Percentiles rank a stretch among this genome's conserved stretches.
These are phyloP conservation scores for Sesia bembeciformis DNA, from an alignment of 2,888 invertebrate genomes.

Conservation along the genomic window DNA sequence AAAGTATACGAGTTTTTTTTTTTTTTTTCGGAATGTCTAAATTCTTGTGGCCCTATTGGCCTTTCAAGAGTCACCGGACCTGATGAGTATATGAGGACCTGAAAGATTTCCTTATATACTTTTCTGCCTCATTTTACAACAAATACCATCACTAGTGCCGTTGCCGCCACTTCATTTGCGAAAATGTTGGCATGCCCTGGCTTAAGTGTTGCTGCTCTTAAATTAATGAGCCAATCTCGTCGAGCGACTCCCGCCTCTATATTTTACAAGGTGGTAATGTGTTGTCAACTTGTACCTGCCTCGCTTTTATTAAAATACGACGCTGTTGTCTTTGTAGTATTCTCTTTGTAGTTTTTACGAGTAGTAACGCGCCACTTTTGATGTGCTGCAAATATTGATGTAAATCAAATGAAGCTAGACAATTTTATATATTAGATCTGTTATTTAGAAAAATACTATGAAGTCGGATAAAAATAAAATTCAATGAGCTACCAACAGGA, in stretches of 20 bases:
- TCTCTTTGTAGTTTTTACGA: not conserved
- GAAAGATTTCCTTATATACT: too few relatives aligned
- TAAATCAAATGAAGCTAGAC: too few relatives aligned
- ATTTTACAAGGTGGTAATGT: conserved; percentile 72
- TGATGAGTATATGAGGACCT: too few relatives aligned
- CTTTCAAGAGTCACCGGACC: too few relatives aligned
- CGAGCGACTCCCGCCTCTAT: conserved; percentile 54
- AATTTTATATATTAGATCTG: too few relatives aligned
- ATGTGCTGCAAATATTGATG: not conserved
- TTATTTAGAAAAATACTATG: too few relatives aligned
- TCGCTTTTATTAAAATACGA: not conserved
- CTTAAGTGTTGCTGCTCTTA: conserved; percentile 73
- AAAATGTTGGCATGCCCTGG: conserved; percentile 65
- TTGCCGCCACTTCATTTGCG: conserved; percentile 67
- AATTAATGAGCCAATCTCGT: conserved; percentile 73
- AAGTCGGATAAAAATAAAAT: too few relatives aligned
- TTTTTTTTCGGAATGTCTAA: too few relatives aligned
- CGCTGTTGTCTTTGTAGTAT: not conserved
- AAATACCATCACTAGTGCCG: conserved; percentile 9
- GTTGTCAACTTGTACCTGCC: conserved; percentile 19
- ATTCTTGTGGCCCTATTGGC: too few relatives aligned
- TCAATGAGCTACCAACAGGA: too few relatives aligned
- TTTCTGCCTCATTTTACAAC: too few relatives aligned
- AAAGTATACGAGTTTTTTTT: too few relatives aligned
- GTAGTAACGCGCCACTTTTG: not conserved